A percentile compares a stretch with the other conserved stretches of the same genome.
These are phyloP conservation scores for Erythrolamprus reginae DNA, from an alignment of 2,113 vertebrate genomes.

Conservation along the genomic window DNA sequence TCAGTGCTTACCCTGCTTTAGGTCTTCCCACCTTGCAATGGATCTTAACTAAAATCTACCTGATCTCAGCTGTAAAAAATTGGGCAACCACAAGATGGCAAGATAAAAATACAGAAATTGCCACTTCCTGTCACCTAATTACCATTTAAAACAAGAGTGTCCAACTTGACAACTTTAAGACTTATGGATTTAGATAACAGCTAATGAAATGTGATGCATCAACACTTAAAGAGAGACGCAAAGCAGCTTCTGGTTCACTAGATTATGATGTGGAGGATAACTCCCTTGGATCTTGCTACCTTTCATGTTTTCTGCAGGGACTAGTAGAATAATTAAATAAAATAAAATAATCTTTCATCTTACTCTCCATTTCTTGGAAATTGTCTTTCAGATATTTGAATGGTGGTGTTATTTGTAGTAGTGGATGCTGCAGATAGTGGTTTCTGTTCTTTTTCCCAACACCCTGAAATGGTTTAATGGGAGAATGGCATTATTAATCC, in stretches of 20 bases:
- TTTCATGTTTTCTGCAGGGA: not conserved
- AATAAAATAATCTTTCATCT: not conserved
- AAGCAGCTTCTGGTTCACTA: not conserved
- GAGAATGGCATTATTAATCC: not conserved
- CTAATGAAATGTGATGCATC: not conserved
- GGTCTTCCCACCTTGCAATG: not conserved
- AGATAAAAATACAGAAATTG: not conserved
- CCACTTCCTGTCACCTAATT: not conserved
- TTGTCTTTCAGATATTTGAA: not conserved
- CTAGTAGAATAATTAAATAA: not conserved
- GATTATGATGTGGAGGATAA: not conserved
- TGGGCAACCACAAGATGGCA: not conserved
- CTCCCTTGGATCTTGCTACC: not conserved
- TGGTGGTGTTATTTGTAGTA: not conserved
- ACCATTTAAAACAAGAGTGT: not conserved
- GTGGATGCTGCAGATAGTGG: not conserved
- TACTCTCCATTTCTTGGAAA: not conserved
- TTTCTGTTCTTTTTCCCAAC: not conserved
- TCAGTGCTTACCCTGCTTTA: not conserved
- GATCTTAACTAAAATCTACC: not conserved
- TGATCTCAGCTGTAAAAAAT: not conserved
- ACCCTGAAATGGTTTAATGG: not conserved
- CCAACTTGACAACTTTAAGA: not conserved
- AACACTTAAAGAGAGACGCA: not conserved
- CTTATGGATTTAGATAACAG: not conserved